Evolutionary conservation across 2,797 vertebrate species (phyloP).

Genomic region (Spinibarbus caldwelli): DNA sequence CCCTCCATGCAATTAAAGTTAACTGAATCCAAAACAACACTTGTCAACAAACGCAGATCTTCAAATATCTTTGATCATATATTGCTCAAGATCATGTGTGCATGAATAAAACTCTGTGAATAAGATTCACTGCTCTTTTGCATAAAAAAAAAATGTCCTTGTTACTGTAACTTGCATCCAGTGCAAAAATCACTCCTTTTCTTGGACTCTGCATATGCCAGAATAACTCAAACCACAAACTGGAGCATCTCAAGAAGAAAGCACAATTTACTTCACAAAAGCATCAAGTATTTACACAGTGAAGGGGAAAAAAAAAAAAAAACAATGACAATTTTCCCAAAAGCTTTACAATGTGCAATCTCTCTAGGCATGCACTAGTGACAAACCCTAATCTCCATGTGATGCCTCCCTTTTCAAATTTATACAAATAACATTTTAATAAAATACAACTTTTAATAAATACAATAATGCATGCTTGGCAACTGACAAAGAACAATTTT

Average conservation of each 20-base stretch:
- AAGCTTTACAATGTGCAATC: slow-evolving; percentile 90
- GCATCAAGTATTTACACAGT: slow-evolving; percentile 92
- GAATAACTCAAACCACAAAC: neutral
- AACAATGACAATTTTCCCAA: slow-evolving; percentile 79
- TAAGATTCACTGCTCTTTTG: too few relatives aligned
- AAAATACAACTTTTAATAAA: slow-evolving; percentile 78
- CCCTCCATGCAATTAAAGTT: too few relatives aligned
- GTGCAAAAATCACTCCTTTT: neutral
- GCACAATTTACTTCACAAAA: slow-evolving; percentile 91
- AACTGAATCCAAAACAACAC: too few relatives aligned
- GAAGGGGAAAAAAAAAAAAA: slow-evolving; percentile 84
- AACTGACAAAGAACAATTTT: slow-evolving; percentile 70
- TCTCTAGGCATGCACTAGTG: slow-evolving; percentile 87
- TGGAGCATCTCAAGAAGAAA: slow-evolving; percentile 68
- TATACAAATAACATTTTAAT: slow-evolving; percentile 77
- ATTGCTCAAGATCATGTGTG: neutral
- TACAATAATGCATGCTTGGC: slow-evolving; percentile 88
- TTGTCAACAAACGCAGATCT: too few relatives aligned
- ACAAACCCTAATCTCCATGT: slow-evolving; percentile 71
- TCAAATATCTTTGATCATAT: neutral
- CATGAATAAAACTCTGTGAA: too few relatives aligned
- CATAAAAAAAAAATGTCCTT: neutral
- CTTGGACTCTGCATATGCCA: neutral
- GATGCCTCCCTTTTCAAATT: slow-evolving; percentile 80
- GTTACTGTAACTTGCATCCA: neutral